Evolutionary conservation across 1,140 invertebrate species (phyloP).

Genomic region (Drosophila miranda): DNA sequence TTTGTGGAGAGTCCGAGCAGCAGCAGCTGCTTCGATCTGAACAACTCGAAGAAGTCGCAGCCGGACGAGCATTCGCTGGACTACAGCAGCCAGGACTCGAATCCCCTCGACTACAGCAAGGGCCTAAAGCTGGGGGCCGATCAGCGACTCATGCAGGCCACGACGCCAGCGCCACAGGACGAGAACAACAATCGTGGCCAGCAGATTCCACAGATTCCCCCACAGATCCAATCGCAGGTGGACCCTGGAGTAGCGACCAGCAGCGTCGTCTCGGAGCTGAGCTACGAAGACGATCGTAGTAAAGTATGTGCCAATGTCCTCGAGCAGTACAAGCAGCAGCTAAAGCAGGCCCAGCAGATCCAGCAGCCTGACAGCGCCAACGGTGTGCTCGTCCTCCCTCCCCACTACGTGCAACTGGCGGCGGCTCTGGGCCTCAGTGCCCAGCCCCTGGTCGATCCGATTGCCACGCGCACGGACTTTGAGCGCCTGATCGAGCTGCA

Average conservation of each 20-base stretch:
- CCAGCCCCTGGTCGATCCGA: conserved; percentile 70
- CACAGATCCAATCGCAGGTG: conserved; percentile 28
- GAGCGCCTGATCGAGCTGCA: conserved; percentile 78
- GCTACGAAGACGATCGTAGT: conserved; percentile 55
- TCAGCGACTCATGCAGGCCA: conserved; percentile 35
- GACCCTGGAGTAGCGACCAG: conserved; percentile 13
- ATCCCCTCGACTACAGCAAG: conserved; percentile 80
- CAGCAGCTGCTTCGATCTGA: conserved; percentile 67
- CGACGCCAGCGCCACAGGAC: conserved; percentile 59
- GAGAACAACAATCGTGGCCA: conserved; percentile 77
- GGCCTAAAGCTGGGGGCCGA: conserved; percentile 55
- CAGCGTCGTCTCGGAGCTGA: conserved; percentile 31
- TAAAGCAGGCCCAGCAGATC: conserved; percentile 42
- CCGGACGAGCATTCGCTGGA: conserved; percentile 76
- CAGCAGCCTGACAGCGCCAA: conserved; percentile 42
- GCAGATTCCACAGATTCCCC: conserved; percentile 37
- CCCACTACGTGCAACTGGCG: conserved; percentile 79
- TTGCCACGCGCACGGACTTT: conserved; percentile 75
- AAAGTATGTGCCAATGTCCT: conserved; percentile 69
- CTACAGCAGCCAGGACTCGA: conserved; percentile 81
- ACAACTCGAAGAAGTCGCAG: conserved; percentile 47
- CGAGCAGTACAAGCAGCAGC: conserved; percentile 70
- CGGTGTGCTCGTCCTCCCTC: conserved; percentile 69
- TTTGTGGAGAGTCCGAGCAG: conserved; percentile 74
- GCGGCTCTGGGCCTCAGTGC: conserved; percentile 74